These are phyloP conservation scores for Paramormyrops hopkinsi DNA, from an alignment of 2,797 vertebrate species.

Conservation along the genomic window DNA sequence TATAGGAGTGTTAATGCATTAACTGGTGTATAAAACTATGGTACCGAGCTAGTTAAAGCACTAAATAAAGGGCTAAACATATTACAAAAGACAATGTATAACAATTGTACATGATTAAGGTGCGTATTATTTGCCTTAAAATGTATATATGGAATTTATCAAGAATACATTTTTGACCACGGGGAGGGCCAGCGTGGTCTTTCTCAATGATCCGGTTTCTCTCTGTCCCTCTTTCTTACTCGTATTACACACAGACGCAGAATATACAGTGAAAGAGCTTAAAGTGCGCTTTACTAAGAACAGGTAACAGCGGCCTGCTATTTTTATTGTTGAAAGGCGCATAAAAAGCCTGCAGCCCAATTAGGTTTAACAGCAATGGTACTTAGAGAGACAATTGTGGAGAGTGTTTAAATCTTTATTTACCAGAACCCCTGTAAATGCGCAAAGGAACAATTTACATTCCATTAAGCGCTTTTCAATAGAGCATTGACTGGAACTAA, in stretches of 20 bases:
- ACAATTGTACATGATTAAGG: background rate
- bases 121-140: background rate
- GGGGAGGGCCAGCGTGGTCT: background rate
- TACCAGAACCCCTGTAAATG: slow-evolving; percentile 82
- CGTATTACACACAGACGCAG: background rate
- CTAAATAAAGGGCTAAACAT: background rate
- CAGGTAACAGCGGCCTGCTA: slow-evolving; percentile 14
- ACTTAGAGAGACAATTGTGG: slow-evolving; percentile 82
- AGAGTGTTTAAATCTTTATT: slow-evolving; percentile 90
- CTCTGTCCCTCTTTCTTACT: background rate
- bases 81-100: background rate
- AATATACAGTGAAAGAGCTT: background rate
- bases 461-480: slow-evolving; percentile 95
- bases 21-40: background rate
- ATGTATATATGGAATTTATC: background rate
- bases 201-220: background rate
- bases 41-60: background rate
- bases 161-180: background rate
- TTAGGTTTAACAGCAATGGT: slow-evolving; percentile 83
- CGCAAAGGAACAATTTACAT: slow-evolving; percentile 85
- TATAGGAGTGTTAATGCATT: background rate
- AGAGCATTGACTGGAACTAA: slow-evolving; percentile 93
- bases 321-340: slow-evolving; percentile 58
- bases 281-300: background rate
- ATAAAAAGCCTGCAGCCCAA: slow-evolving; percentile 76